Base-by-base conservation (phyloP, 2,888 invertebrate species). In the Torymus texanus region DNA sequence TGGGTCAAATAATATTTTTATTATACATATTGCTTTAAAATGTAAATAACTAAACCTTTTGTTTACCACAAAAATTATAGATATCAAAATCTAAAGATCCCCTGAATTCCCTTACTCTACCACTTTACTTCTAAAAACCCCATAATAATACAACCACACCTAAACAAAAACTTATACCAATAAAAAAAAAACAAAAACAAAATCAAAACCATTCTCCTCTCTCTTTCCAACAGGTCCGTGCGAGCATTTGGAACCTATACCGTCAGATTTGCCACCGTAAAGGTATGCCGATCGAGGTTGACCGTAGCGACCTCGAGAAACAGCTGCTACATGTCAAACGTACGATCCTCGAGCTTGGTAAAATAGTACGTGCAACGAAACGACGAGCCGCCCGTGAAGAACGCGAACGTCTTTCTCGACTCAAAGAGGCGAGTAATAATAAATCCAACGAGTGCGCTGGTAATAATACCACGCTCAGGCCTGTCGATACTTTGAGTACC, bases 271-370 rank as follows among this genome's bases (percentile, higher is more conserved):
- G 93, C 88, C 91, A 91, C 82, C 92, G 93, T 81, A 94, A 93
- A 86, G 92, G 91, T 63, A 74, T 86, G 16, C 82, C 87, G 29
- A 58, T 83, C 0, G 88, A 88, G 81, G 89, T 93, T 2, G 88
- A 89, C n/a, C 88, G 88, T 11, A 84, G 90, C 0, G 92, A 94
- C 85, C 91, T 93, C 58, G 94, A 94, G 84, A 91, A 92, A 79
- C 94, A 94, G 85, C 88, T 94, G 66, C 91, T 93, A 59, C 92
- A 93, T 63, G 92, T 94, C 62, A 94, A 94, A 91, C 88, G 92
- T 18, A 93, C 93, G 0, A 86, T 94, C 79, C 84, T 92, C 5
- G 94, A 94, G 84, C 87, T 93, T 77, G 89, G 90, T 75, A 90
- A 91, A 80, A 92, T 92, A 18, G 80, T 86, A 14, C 78, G 81